A percentile compares a stretch with the other conserved stretches of the same genome.
Evolutionary conservation across 1,140 invertebrate genomes (phyloP).

Genomic region (Meloidogyne hapla): DNA sequence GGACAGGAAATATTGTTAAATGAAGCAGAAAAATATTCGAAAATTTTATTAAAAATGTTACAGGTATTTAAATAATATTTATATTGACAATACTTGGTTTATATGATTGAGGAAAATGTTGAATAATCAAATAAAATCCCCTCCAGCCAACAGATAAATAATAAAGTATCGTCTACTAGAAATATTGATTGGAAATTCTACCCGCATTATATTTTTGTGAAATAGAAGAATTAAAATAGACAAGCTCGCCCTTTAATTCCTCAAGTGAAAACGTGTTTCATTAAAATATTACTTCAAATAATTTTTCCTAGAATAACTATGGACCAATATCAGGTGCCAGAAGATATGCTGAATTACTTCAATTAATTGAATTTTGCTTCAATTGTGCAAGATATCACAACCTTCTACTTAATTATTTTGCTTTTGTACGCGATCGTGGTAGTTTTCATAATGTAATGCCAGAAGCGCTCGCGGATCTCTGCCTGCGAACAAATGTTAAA

Average conservation of each 20-base stretch:
- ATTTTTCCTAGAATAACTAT: constrained; percentile 2
- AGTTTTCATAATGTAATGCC: background rate
- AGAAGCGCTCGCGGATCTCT: background rate
- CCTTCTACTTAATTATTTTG: background rate
- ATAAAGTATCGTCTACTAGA: too few species aligned
- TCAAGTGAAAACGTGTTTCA: too few species aligned
- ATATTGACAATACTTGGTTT: too few species aligned
- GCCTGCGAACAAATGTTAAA: too few species aligned
- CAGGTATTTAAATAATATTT: background rate
- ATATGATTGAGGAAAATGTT: too few species aligned
- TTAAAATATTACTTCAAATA: too few species aligned
- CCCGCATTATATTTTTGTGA: too few species aligned
- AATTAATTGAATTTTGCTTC: constrained; percentile 3
- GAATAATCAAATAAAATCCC: too few species aligned
- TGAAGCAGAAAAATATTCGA: background rate
- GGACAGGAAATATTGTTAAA: background rate
- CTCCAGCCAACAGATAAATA: too few species aligned
- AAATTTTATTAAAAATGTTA: background rate
- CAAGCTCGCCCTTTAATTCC: too few species aligned
- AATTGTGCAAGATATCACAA: background rate
- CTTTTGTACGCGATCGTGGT: background rate
- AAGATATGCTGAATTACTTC: background rate
- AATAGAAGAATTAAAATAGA: too few species aligned
- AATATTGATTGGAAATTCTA: too few species aligned
- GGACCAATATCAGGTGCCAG: background rate